Base-by-base conservation (phyloP, 1,140 invertebrate genomes). In the Protaetia brevitarsis region DNA sequence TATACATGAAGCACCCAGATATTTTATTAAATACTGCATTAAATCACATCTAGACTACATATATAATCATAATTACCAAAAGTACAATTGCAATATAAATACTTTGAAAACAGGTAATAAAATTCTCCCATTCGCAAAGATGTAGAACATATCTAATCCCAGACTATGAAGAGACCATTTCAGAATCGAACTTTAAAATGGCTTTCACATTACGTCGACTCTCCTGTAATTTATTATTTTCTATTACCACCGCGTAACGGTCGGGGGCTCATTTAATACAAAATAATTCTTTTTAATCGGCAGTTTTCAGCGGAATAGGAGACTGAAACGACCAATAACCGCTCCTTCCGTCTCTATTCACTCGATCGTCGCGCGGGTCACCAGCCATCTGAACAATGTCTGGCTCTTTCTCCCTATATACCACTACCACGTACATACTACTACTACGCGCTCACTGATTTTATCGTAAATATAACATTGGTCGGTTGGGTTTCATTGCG, bases 391-490 rank as follows among this genome's bases (percentile, higher is more conserved):
- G 34, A 37, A 37, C 34, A 37, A 37, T 37, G 34, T 37, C n/a
- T 16, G n/a, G n/a, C 11, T 37, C 16, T 16, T 11, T 37, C 34
- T 37, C 34, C 5, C 34, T 13, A 37, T 37, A 16, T 37, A 37
- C 34, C 16, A 4, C 11, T 16, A 3, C 3, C 5, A 10, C 34
- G 34, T 37, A n/a, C 16, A 37, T n/a, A n/a, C n/a, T n/a, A n/a
- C n/a, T n/a, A n/a, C n/a, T n/a, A n/a, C n/a, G n/a, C n/a, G n/a
- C n/a, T n/a, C n/a, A 37, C 34, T 37, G 34, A 37, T 37, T 37
- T 37, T 37, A 37, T 37, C 34, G 34, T 37, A 37, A 37, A 37
- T 37, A 37, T 37, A 37, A 37, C 34, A 37, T 37, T 37, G 34
- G 34, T 37, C 34, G 34, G 34, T 37, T 37, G 34, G 16, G 34